Evolutionary conservation across 2,113 vertebrate genomes (phyloP).

Genomic region (Lontra canadensis): DNA sequence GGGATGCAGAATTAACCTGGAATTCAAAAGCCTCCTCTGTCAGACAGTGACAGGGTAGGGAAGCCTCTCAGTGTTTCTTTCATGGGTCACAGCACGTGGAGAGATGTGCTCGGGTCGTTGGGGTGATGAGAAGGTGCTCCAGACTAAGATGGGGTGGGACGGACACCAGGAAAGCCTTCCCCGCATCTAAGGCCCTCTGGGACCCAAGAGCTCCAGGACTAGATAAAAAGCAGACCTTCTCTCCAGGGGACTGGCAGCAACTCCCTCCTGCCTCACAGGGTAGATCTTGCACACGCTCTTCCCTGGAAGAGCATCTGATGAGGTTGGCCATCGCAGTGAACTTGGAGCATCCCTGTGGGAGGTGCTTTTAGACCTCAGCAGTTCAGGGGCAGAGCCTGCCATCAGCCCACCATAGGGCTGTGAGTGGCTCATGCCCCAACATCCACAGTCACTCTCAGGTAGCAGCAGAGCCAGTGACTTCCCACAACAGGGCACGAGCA

Average conservation of each 20-base stretch:
- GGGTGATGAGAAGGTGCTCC: neutral
- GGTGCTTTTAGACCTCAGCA: fast-evolving
- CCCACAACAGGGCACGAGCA: neutral
- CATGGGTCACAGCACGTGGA: fast-evolving
- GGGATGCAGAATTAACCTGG: neutral
- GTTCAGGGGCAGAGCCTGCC: too few relatives aligned
- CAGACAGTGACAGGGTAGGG: too few relatives aligned
- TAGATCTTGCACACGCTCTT: neutral
- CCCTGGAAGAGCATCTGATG: neutral
- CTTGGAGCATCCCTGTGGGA: neutral
- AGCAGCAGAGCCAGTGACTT: neutral
- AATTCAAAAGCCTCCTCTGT: neutral
- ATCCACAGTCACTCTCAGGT: neutral
- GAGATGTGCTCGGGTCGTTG: neutral
- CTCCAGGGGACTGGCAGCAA: neutral
- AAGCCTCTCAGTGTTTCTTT: neutral
- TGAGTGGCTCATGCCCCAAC: neutral
- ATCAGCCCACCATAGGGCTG: neutral
- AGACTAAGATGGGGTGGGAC: neutral
- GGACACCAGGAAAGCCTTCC: neutral
- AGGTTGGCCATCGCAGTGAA: neutral
- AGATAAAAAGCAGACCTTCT: neutral
- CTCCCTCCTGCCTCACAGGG: neutral
- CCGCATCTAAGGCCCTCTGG: neutral
- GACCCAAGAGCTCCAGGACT: neutral